Conservation (phyloP, 2,113 vertebrate species). For the Peromyscus maniculatus region DNA sequence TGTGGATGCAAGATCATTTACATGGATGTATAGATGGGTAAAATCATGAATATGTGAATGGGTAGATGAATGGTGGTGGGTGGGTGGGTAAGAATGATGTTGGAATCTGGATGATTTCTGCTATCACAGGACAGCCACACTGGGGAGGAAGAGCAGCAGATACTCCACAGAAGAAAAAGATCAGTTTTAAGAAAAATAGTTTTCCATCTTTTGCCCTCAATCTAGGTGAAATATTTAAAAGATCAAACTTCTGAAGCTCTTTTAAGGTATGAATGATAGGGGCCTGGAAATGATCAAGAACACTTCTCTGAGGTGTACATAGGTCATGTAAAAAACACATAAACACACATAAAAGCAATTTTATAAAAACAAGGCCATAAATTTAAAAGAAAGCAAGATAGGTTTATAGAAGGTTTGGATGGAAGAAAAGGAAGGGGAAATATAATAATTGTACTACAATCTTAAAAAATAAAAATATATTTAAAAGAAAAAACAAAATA, state of each 20-base stretch:
- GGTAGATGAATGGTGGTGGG: neutral
- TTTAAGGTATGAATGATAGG: neutral
- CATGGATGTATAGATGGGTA: neutral
- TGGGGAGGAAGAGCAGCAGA: neutral
- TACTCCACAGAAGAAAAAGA: neutral
- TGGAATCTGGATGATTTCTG: neutral
- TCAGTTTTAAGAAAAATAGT: neutral
- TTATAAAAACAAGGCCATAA: neutral
- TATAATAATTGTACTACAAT: neutral
- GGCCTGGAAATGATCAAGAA: neutral
- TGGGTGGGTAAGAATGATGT: neutral
- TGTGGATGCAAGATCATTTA: neutral
- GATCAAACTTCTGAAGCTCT: neutral
- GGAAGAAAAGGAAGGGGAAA: neutral
- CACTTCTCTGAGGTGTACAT: neutral
- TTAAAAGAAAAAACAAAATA: neutral
- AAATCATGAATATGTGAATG: no score
- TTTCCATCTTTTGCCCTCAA: neutral
- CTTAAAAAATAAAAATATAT: neutral
- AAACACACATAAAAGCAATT: neutral
- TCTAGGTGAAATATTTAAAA: neutral
- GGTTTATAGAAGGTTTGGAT: neutral
- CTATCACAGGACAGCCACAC: no score
- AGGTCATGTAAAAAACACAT: neutral
- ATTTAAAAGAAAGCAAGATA: neutral